Conservation (phyloP, 2,888 invertebrate genomes). For the Amphipyra berbera region DNA sequence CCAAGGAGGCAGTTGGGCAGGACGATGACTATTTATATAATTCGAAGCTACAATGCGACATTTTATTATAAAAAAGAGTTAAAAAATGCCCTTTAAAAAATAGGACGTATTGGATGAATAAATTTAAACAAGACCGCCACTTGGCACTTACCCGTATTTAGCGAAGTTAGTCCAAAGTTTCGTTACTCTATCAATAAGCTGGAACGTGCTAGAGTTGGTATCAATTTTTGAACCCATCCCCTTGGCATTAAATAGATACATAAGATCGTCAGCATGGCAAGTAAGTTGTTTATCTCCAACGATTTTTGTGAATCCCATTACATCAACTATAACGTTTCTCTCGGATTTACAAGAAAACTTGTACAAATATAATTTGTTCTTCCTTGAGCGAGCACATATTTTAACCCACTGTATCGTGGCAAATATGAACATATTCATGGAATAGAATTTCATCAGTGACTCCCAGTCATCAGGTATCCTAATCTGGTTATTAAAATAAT, state of each 20-base stretch:
- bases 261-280: constrained; percentile 65
- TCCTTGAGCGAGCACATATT: constrained; percentile 45
- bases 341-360: constrained; percentile 65
- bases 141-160: constrained; percentile 72
- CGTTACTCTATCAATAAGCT: constrained; percentile 63
- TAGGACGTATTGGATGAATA: too few species aligned
- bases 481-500: constrained; percentile 55
- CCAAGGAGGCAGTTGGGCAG: too few species aligned
- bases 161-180: constrained; percentile 72
- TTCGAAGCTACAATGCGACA: too few species aligned
- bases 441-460: constrained; percentile 44
- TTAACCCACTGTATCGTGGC: constrained; percentile 60
- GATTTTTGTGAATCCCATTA: constrained; percentile 43
- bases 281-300: constrained; percentile 50
- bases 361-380: constrained; percentile 64
- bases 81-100: too few species aligned
- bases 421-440: constrained; percentile 53
- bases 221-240: constrained; percentile 37
- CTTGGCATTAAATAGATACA: constrained; percentile 63
- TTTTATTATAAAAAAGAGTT: too few species aligned
- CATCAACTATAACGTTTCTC: constrained; percentile 59
- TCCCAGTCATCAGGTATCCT: constrained; percentile 56
- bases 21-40: too few species aligned
- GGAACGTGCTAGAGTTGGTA: constrained; percentile 47
- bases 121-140: too few species aligned